These are phyloP conservation scores for Hydropotes inermis DNA, from an alignment of 2,113 vertebrate species.

Conservation along the genomic window DNA sequence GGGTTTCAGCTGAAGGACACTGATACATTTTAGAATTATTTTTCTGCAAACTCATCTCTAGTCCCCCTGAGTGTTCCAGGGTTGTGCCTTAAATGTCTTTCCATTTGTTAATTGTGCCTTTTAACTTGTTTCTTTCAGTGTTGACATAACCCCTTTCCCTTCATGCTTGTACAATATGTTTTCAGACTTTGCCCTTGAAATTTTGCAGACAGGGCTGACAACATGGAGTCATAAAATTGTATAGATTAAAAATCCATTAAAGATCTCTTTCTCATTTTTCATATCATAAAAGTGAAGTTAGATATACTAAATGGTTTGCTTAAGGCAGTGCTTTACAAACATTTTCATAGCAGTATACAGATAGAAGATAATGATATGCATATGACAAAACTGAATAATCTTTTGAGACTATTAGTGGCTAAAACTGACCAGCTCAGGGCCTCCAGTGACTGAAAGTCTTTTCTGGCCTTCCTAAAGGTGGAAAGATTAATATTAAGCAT, in stretches of 20 bases:
- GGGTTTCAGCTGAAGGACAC: background rate
- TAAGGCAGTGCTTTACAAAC: background rate
- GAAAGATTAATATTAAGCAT: background rate
- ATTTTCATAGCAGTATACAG: background rate
- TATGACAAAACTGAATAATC: background rate
- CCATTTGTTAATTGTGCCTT: background rate
- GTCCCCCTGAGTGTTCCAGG: background rate
- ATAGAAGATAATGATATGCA: background rate
- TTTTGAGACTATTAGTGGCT: background rate
- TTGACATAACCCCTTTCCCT: background rate
- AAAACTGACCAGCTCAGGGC: background rate
- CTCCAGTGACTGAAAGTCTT: background rate
- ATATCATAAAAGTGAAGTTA: background rate
- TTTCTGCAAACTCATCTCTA: background rate
- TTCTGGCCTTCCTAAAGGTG: background rate
- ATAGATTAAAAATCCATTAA: background rate
- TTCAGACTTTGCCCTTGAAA: background rate
- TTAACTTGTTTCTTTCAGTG: background rate
- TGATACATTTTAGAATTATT: background rate
- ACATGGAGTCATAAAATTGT: background rate
- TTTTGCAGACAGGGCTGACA: background rate
- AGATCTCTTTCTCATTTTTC: background rate
- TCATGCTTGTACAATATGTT: background rate
- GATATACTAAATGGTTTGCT: background rate
- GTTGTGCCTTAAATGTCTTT: background rate